Conservation (phyloP, 53 echinoderm and acorn worm genomes). For the Astropecten irregularis region DNA sequence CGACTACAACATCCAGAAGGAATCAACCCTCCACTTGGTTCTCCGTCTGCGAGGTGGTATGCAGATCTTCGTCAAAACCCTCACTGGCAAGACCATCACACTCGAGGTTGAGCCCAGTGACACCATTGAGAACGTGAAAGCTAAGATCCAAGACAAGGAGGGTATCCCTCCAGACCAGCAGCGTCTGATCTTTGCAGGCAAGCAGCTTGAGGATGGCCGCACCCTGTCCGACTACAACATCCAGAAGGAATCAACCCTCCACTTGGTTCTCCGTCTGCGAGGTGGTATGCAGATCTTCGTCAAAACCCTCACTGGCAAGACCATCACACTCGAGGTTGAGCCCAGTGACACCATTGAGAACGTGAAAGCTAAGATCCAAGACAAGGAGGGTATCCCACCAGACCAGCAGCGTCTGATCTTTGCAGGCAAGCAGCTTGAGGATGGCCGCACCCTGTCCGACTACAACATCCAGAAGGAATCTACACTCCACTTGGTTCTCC, state of each 20-base stretch:
- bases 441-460: constrained; percentile 81
- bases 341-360: constrained; percentile 84
- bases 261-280: constrained; percentile 71
- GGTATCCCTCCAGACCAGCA: constrained; percentile 85
- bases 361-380: constrained; percentile 83
- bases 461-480: constrained; percentile 91
- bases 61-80: constrained; percentile 90
- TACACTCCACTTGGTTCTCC: constrained; percentile 79
- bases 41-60: constrained; percentile 83
- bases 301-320: constrained; percentile 90
- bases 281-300: constrained; percentile 91
- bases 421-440: constrained; percentile 81
- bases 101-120: constrained; percentile 95
- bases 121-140: constrained; percentile 88
- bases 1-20: constrained; percentile 80
- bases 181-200: constrained; percentile 81
- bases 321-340: constrained; percentile 85
- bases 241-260: constrained; percentile 79
- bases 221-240: constrained; percentile 86
- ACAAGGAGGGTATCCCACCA: constrained; percentile 83
- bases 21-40: constrained; percentile 68
- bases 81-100: constrained; percentile 89
- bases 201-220: constrained; percentile 83
- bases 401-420: constrained; percentile 90
- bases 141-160: constrained; percentile 95